These are phyloP conservation scores for Temnothorax nylanderi DNA, from an alignment of 1,140 invertebrate genomes.

Conservation along the genomic window DNA sequence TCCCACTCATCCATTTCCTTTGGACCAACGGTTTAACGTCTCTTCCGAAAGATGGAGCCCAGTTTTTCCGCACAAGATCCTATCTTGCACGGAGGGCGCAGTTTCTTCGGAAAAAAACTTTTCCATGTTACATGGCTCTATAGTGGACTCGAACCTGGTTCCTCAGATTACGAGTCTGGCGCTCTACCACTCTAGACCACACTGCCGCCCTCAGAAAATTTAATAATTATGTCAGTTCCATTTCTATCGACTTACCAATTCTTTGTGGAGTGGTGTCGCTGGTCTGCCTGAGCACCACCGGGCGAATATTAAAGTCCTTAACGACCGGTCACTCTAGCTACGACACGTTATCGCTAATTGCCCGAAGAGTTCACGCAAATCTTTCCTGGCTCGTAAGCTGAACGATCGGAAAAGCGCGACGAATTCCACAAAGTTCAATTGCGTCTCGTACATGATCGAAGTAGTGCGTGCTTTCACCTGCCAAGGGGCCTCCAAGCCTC, in stretches of 20 bases:
- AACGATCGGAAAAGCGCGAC: constrained; percentile 97
- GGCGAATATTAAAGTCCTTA: constrained; percentile 84
- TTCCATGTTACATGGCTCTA: too few species aligned
- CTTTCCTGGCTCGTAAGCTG: constrained; percentile 94
- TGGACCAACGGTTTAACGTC: too few species aligned
- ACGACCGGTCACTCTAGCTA: constrained; percentile 86
- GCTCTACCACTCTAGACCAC: too few species aligned
- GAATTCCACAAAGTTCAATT: constrained; percentile 96
- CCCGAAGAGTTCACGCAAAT: constrained; percentile 96
- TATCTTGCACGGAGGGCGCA: too few species aligned
- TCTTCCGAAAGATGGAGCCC: too few species aligned
- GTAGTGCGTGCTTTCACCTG: constrained; percentile 90
- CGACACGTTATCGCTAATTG: constrained; percentile 91
- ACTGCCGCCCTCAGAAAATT: too few species aligned
- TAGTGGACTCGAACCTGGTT: too few species aligned
- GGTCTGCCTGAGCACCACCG: constrained; percentile 82
- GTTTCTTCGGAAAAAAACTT: too few species aligned
- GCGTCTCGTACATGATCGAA: constrained; percentile 94
- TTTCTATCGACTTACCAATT: constrained; percentile 86
- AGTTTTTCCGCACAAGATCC: too few species aligned
- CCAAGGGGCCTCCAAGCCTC: constrained; percentile 86
- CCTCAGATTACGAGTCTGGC: too few species aligned
- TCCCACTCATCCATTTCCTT: too few species aligned
- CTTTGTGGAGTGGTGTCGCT: constrained; percentile 87
- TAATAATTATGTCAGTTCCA: background rate